Percentiles rank a stretch among this genome's conserved stretches.
Evolutionary conservation across 2,113 vertebrate species (phyloP).

Genomic region (Nicator chloris): DNA sequence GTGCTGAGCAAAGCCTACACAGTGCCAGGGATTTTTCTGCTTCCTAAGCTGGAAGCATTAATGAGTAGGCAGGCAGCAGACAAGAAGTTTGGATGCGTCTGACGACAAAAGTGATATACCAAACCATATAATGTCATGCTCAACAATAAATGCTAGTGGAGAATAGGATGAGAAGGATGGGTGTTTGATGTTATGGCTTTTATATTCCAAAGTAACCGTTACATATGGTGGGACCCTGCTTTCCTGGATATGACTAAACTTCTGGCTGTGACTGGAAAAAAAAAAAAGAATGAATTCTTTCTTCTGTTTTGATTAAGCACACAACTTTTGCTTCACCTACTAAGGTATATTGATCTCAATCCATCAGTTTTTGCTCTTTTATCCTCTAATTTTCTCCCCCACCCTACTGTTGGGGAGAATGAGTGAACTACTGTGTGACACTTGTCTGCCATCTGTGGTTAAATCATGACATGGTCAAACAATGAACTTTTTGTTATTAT

Average conservation of each 20-base stretch:
- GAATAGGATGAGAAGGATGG: background rate
- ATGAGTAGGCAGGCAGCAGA: background rate
- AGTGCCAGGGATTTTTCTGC: background rate
- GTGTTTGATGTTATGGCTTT: background rate
- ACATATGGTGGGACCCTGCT: background rate
- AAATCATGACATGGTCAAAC: background rate
- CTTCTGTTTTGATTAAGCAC: background rate
- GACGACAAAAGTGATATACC: background rate
- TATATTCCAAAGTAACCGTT: background rate
- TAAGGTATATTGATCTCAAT: background rate
- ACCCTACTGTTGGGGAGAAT: background rate
- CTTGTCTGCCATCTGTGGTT: background rate
- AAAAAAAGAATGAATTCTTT: background rate
- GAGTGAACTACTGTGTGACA: background rate
- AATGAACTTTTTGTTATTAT: background rate
- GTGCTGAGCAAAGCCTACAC: background rate
- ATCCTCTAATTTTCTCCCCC: background rate
- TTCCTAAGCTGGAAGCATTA: background rate
- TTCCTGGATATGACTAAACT: background rate
- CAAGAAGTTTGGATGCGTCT: background rate
- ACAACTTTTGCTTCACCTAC: background rate
- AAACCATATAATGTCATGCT: background rate
- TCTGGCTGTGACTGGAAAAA: background rate
- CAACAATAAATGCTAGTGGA: background rate
- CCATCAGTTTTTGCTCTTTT: background rate